Percentiles rank a stretch among this genome's conserved stretches.
Evolutionary conservation across 2,888 invertebrate species (phyloP).

Genomic region (Notodonta ziczac): DNA sequence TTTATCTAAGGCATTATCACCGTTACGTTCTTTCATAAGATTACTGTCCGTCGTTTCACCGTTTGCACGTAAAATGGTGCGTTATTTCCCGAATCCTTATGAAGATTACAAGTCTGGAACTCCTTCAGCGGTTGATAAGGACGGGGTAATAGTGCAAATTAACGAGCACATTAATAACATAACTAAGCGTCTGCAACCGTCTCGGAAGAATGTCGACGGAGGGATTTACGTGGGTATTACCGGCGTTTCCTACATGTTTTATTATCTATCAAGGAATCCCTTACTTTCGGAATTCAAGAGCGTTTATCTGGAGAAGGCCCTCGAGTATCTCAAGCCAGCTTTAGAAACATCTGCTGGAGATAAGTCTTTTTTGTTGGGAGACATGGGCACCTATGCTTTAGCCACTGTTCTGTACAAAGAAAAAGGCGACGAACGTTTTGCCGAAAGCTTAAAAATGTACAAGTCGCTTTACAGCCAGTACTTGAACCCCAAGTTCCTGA

Average conservation of each 20-base stretch:
- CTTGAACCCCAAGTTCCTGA: slow-evolving; percentile 79
- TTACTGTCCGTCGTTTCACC: slow-evolving; percentile 39
- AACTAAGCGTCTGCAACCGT: slow-evolving; percentile 61
- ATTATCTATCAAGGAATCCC: slow-evolving; percentile 86
- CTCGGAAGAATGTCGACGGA: slow-evolving; percentile 76
- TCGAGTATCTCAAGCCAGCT: slow-evolving; percentile 86
- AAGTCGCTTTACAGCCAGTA: slow-evolving; percentile 66
- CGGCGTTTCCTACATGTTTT: slow-evolving; percentile 91
- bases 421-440: slow-evolving; percentile 68
- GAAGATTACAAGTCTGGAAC: slow-evolving; percentile 57
- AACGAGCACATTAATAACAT: slow-evolving; percentile 63
- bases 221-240: slow-evolving; percentile 89
- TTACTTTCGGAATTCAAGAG: slow-evolving; percentile 69
- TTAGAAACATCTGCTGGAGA: slow-evolving; percentile 84
- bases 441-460: slow-evolving; percentile 63
- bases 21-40: slow-evolving; percentile 38
- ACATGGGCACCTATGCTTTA: slow-evolving; percentile 90
- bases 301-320: slow-evolving; percentile 83
- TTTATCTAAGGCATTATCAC: slow-evolving; percentile 34
- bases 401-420: slow-evolving; percentile 86
- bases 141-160: slow-evolving; percentile 54
- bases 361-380: slow-evolving; percentile 90
- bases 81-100: slow-evolving; percentile 71
- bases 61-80: slow-evolving; percentile 64
- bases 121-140: slow-evolving; percentile 44